Conservation (phyloP, 2,888 invertebrate species). For the Plemyria rubiginata region DNA sequence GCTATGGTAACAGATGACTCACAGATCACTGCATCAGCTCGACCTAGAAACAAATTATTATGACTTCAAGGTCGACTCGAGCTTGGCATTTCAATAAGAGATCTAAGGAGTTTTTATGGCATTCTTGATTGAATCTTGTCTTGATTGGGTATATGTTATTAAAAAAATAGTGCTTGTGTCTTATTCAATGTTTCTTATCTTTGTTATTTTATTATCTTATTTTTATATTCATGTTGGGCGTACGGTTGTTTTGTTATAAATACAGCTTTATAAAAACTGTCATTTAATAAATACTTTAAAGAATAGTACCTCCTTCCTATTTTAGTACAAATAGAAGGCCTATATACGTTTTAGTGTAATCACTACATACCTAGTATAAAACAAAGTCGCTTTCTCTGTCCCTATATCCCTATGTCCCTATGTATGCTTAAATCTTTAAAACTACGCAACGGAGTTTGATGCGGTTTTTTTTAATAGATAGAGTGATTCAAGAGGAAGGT, state of each 20-base stretch:
- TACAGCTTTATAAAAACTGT: not conserved
- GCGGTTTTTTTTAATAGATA: too few species aligned
- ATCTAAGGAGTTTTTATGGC: slow-evolving; percentile 26
- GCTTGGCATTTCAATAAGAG: slow-evolving; percentile 30
- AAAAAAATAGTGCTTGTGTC: not conserved
- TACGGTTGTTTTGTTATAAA: too few species aligned
- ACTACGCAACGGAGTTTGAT: too few species aligned
- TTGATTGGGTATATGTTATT: not conserved
- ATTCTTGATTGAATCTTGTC: slow-evolving; percentile 25
- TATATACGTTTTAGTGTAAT: too few species aligned
- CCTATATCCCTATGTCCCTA: too few species aligned
- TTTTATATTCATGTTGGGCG: not conserved
- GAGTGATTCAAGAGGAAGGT: too few species aligned
- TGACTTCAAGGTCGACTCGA: slow-evolving; percentile 34
- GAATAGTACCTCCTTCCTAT: too few species aligned
- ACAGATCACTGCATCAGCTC: slow-evolving; percentile 27
- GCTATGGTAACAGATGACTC: slow-evolving; percentile 29
- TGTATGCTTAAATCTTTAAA: too few species aligned
- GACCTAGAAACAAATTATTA: slow-evolving; percentile 37
- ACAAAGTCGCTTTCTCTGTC: too few species aligned
- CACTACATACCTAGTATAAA: too few species aligned
- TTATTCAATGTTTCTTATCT: too few species aligned
- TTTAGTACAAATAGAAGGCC: too few species aligned
- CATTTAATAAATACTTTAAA: not conserved
- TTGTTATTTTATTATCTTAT: not conserved